A percentile compares a stretch with the other conserved stretches of the same genome.
Conservation (phyloP, 2,888 invertebrate species). For the Dasysyrphus tricinctus region DNA sequence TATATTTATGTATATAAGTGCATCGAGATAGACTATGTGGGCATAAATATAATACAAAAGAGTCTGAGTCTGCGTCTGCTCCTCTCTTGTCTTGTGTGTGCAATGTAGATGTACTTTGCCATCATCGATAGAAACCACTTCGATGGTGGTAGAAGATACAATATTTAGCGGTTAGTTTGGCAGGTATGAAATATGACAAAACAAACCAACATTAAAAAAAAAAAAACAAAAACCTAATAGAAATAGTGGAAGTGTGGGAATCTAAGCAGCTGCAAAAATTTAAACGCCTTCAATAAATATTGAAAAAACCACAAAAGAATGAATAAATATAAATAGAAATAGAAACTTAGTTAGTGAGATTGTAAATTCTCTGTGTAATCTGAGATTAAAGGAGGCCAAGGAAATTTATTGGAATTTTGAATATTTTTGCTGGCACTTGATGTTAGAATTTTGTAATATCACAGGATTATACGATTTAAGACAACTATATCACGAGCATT, state of each 20-base stretch:
- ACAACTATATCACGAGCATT: not conserved
- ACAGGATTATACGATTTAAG: not conserved
- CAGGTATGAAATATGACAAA: slow-evolving; percentile 60
- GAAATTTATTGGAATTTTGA: not conserved
- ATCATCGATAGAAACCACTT: slow-evolving; percentile 58
- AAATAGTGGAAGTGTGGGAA: slow-evolving; percentile 75
- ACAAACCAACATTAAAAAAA: not conserved
- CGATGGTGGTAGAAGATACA: slow-evolving; percentile 55
- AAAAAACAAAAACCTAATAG: not conserved
- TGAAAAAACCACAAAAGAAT: slow-evolving; percentile 49
- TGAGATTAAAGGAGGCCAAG: slow-evolving; percentile 32
- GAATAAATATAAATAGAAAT: slow-evolving; percentile 27
- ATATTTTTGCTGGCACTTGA: not conserved
- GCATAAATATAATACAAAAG: not conserved
- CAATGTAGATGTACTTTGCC: slow-evolving; percentile 37
- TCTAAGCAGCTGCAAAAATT: slow-evolving; percentile 64
- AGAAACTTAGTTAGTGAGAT: slow-evolving; percentile 17
- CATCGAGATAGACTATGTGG: slow-evolving; percentile 16
- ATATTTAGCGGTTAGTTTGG: slow-evolving; percentile 69
- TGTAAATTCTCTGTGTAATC: not conserved
- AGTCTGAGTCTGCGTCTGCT: not conserved
- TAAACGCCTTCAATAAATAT: slow-evolving; percentile 70
- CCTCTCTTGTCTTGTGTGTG: not conserved
- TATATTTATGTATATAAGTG: not conserved
- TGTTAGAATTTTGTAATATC: not conserved